Evolutionary conservation across 1,140 invertebrate genomes (phyloP), one percentile per base, ranked within the genome.

Genomic region (Drosophila nasuta): DNA sequence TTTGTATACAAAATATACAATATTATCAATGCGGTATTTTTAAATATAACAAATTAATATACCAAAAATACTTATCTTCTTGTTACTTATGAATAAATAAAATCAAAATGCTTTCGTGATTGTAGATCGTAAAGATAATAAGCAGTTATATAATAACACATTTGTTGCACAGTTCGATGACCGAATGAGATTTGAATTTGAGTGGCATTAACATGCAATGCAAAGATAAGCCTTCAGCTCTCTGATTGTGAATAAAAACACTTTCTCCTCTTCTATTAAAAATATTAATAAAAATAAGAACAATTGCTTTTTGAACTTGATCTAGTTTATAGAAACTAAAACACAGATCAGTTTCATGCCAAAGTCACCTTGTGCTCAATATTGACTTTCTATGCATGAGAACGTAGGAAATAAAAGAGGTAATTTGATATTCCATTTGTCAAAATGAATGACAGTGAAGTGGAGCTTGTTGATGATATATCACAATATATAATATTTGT

Each of bases 331-430:
- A 25, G 68, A 5, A 35, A 54, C 10, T 66, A 43, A n/a, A 4
- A 25, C 20, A 25, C 20, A 13, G 41, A 43, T 49, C 11, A n/a
- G 43, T n/a, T 48, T 25, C 17, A 46, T 0, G 4, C 11, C 33
- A 7, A 8, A 28, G 13, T 33, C 25, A 30, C 70, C 70, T 73
- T 73, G 63, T 35, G 7, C 54, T 65, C 25, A 20, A 66, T 72
- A 72, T 72, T 51, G 13, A 41, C 63, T 72, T 72, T 66, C 62
- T 28, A 41, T 30, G 7, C n/a, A 8, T 62, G 17, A 51, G 11
- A 17, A 28, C 43, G n/a, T 17, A 48, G 15, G 4, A 17, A 10
- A 15, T 7, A 45, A 0, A 15, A 45, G 13, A 7, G 38, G 41
- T 28, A 58, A 66, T 66, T 66, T 10, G 35, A 73, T 65, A 58